Evolutionary conservation across 2,113 vertebrate species (phyloP).

Genomic region (Hippopotamus amphibius): DNA sequence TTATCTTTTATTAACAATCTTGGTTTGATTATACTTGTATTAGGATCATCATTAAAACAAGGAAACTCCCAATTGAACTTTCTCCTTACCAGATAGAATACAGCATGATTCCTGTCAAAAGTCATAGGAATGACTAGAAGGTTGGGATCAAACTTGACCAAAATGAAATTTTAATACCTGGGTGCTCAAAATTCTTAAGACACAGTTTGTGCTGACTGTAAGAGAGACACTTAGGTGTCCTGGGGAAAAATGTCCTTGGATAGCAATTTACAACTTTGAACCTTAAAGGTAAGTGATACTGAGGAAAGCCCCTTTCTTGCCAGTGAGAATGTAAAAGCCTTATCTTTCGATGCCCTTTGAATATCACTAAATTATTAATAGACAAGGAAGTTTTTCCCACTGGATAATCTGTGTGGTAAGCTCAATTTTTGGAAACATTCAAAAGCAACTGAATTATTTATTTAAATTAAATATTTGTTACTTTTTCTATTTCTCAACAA

Average conservation of each 20-base stretch:
- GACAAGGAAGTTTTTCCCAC: background rate
- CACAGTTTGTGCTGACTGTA: background rate
- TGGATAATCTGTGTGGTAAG: background rate
- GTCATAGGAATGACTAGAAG: slow-evolving; percentile 27
- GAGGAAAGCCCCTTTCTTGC: background rate
- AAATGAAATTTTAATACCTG: background rate
- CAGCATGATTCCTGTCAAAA: background rate
- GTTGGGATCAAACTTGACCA: background rate
- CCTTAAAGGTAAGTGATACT: background rate
- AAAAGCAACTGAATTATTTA: background rate
- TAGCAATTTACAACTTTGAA: background rate
- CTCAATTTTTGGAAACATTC: background rate
- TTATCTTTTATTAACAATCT: background rate
- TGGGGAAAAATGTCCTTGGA: background rate
- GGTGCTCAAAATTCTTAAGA: background rate
- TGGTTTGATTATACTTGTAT: background rate
- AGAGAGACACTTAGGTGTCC: background rate
- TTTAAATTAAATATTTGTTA: background rate
- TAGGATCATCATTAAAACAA: background rate
- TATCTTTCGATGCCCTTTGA: background rate
- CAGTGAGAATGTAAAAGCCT: background rate
- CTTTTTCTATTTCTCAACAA: background rate
- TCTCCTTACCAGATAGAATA: background rate
- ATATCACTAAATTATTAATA: background rate
- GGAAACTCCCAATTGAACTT: background rate